phyloP scores from a whole-genome alignment of 1,140 invertebrate species.

The Calephelis virginiensis region DNA sequence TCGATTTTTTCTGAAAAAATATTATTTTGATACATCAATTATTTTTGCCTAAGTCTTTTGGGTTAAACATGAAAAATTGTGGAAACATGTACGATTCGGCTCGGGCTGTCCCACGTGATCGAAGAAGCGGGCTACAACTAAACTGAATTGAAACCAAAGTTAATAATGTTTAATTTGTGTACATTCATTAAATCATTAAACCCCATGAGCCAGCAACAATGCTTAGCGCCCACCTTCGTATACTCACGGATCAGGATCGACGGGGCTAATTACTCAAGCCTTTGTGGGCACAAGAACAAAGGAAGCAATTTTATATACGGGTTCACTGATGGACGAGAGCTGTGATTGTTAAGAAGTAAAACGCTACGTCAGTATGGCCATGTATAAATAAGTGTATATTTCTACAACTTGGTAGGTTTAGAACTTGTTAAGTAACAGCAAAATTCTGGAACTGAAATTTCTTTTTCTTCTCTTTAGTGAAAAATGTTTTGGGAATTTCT shows the following conservation, averaged over 20 bases:
- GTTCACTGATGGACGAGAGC: conserved; percentile 23
- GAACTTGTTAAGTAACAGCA: too few species aligned
- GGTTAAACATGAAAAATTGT: too few species aligned
- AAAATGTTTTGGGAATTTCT: too few species aligned
- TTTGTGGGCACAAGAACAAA: conserved; percentile 28
- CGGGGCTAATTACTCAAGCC: conserved; percentile 28
- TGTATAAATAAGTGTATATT: background rate
- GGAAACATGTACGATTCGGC: too few species aligned
- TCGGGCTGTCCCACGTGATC: too few species aligned
- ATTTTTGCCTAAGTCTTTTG: too few species aligned
- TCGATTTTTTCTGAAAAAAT: too few species aligned
- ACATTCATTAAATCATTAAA: conserved; percentile 44
- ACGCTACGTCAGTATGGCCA: background rate
- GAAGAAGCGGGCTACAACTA: too few species aligned
- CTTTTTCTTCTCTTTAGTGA: too few species aligned
- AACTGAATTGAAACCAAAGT: too few species aligned
- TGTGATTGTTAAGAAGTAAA: background rate
- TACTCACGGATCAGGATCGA: conserved; percentile 25
- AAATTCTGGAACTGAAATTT: too few species aligned
- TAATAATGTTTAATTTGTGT: conserved; percentile 20
- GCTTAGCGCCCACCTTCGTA: conserved; percentile 25
- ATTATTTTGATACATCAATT: too few species aligned
- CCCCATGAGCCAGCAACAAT: conserved; percentile 50
- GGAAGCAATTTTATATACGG: conserved; percentile 28
- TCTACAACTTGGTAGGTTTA: background rate